phyloP scores from a whole-genome alignment of 2,888 invertebrate species.

The Lycaena phlaeas region DNA sequence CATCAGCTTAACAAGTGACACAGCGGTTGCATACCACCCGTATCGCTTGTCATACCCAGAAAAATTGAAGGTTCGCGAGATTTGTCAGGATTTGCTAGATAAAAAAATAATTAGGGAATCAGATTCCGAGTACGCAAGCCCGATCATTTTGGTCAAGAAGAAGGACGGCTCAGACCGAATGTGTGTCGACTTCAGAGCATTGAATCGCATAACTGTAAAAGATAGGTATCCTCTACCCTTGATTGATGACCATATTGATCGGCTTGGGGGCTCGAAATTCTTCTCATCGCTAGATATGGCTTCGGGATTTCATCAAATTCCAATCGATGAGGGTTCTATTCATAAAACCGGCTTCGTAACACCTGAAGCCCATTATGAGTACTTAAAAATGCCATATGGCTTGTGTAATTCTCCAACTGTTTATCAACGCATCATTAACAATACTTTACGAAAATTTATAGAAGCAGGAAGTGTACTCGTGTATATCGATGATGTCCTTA shows the following conservation, averaged over 20 bases:
- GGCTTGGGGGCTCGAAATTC: constrained; percentile 13
- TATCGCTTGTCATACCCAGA: constrained; percentile 21
- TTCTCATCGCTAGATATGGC: constrained; percentile 15
- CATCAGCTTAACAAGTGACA: constrained; percentile 18
- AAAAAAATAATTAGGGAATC: constrained; percentile 21
- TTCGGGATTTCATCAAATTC: constrained; percentile 14
- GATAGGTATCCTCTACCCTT: constrained; percentile 19
- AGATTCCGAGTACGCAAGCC: constrained; percentile 19
- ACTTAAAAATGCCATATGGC: constrained; percentile 16
- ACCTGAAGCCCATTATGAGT: constrained; percentile 17
- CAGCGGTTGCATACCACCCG: constrained; percentile 21
- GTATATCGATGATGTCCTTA: neutral
- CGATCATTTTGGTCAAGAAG: constrained; percentile 17
- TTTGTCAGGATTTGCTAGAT: constrained; percentile 18
- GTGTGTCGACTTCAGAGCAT: constrained; percentile 20
- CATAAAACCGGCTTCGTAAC: constrained; percentile 14
- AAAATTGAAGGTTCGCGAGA: constrained; percentile 21
- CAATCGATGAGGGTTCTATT: constrained; percentile 9
- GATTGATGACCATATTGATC: constrained; percentile 14
- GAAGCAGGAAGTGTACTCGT: neutral
- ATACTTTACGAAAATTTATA: neutral
- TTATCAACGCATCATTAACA: constrained; percentile 2
- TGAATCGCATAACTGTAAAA: constrained; percentile 20
- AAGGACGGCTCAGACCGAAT: constrained; percentile 17
- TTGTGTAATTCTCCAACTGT: constrained; percentile 10